These are phyloP conservation scores for Micrasema minimum DNA, from an alignment of 1,140 invertebrate species.

Conservation along the genomic window DNA sequence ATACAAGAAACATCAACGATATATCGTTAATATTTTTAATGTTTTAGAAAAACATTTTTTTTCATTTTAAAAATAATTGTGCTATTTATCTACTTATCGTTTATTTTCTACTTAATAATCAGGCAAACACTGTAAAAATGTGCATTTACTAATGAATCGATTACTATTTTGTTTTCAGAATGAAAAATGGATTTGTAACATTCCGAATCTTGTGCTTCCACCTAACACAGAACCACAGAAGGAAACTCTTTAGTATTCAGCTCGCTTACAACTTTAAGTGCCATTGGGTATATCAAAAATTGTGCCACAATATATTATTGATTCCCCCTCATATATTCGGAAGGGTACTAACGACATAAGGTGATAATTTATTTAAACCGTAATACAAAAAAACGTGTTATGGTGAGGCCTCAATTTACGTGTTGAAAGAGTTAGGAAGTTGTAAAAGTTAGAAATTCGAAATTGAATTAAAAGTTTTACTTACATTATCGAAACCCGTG, in stretches of 20 bases:
- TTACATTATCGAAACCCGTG: neutral
- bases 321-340: constrained; percentile 20
- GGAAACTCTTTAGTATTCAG: constrained; percentile 35
- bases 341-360: constrained; percentile 15
- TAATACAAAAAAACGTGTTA: neutral
- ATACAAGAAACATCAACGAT: too few species aligned
- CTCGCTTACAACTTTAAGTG: constrained; percentile 35
- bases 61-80: too few species aligned
- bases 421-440: neutral
- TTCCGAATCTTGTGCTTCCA: too few species aligned
- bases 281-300: constrained; percentile 41
- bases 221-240: constrained; percentile 2
- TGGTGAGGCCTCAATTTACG: neutral
- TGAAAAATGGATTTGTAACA: too few species aligned
- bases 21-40: too few species aligned
- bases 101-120: too few species aligned
- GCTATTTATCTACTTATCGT: too few species aligned
- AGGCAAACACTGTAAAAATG: too few species aligned
- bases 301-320: constrained; percentile 41
- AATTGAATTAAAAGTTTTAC: neutral
- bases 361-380: constrained; percentile 24
- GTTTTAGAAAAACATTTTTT: too few species aligned
- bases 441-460: neutral
- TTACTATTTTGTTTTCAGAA: too few species aligned
- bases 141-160: too few species aligned